Evolutionary conservation across 2,888 invertebrate species (phyloP).

Genomic region (Drosophila buzzatii): DNA sequence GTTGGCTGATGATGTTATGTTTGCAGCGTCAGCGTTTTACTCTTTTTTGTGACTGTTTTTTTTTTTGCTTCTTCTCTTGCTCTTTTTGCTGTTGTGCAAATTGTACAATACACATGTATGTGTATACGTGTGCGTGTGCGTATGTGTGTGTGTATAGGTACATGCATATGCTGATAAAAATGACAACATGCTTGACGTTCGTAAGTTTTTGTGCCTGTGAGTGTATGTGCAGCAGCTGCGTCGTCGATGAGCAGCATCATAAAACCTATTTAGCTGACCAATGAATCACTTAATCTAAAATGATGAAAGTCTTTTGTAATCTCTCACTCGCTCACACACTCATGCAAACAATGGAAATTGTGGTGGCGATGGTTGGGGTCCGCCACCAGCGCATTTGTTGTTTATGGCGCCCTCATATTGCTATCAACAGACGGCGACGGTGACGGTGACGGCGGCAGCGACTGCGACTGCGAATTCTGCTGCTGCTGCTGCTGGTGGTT

Average conservation of each 20-base stretch:
- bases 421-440: constrained; percentile 48
- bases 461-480: constrained; percentile 24
- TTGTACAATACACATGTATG: constrained; percentile 25
- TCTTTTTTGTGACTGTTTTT: constrained; percentile 12
- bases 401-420: constrained; percentile 62
- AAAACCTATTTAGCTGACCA: constrained; percentile 44
- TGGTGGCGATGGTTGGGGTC: constrained; percentile 2
- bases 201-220: constrained; percentile 11
- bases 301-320: constrained; percentile 49
- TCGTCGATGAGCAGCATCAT: constrained; percentile 49
- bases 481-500: constrained; percentile 30
- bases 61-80: neutral
- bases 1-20: constrained; percentile 54
- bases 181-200: constrained; percentile 52
- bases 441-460: constrained; percentile 18
- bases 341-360: neutral
- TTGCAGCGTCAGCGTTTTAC: constrained; percentile 37
- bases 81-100: constrained; percentile 40
- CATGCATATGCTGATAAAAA: constrained; percentile 57
- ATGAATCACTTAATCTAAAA: constrained; percentile 54
- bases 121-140: neutral
- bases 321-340: constrained; percentile 6
- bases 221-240: constrained; percentile 27
- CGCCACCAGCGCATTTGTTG: constrained; percentile 46
- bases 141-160: constrained; percentile 23